Base-by-base conservation (phyloP, 2,113 vertebrate genomes). In the Barnardius zonarius region DNA sequence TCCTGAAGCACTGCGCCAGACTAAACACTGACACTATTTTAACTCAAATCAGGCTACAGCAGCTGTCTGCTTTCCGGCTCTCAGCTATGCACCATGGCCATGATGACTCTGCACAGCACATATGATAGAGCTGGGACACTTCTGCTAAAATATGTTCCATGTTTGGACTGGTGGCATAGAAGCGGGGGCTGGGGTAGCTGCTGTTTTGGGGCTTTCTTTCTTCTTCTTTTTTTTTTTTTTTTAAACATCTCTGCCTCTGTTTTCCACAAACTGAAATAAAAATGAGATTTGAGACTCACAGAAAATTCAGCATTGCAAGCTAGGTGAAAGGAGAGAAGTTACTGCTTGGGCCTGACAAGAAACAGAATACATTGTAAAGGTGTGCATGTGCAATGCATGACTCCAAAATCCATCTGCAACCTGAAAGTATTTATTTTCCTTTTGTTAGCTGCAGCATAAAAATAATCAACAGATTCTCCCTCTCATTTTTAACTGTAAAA, bases 1-100 rank as follows among this genome's bases (percentile, higher is more conserved):
- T 98, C 97, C 97, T 97, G 98, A 98, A 98, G 98, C 98, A 98
- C 98, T 98, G 98, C 98, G 98, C 98, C 98, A 99, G 99, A 99
- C 98, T 98, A 99, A 99, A 99, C 98, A 99, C 98, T 98, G 97
- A 98, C 98, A 98, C 98, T 98, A 98, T 98, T 98, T 98, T 98
- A 98, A 97, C 97, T 97, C 86, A 98, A 97, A 98, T 98, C 96
- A 99, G 98, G 98, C 99, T 98, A 98, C 98, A 98, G 98, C 98
- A 98, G 98, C 98, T 98, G 98, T 98, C 98, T 98, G 97, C 97
- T 97, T 98, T 96, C 95, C 98, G 98, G 97, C 98, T 98, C 98
- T 98, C 96, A 98, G 98, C 98, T 96, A 97, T 97, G 97, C 97
- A 98, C 97, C 96, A 96, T 94, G 96, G 96, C 97, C 92, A 96